Percentiles rank a stretch among this genome's conserved stretches.
These are phyloP conservation scores for Platyscapa corneri DNA, from an alignment of 1,140 invertebrate species.

Conservation along the genomic window DNA sequence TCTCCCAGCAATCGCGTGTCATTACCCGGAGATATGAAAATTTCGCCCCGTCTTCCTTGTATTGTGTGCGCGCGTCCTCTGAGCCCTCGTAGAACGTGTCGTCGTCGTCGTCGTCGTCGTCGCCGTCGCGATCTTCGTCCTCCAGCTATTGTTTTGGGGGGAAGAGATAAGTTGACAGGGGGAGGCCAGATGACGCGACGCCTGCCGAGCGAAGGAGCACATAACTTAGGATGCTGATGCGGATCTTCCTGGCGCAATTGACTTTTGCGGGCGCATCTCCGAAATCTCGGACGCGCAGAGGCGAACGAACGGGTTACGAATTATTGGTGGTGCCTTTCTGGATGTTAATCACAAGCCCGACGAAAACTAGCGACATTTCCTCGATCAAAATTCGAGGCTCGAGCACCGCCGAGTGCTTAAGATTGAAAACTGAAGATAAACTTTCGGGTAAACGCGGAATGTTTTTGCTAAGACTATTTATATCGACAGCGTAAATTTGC, in stretches of 20 bases:
- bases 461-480: too few relatives aligned
- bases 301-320: too few relatives aligned
- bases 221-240: slow-evolving; percentile 9
- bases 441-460: too few relatives aligned
- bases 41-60: slow-evolving; percentile 23
- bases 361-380: too few relatives aligned
- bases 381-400: too few relatives aligned
- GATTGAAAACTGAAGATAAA: too few relatives aligned
- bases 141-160: slow-evolving; percentile 22
- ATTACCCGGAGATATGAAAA: slow-evolving; percentile 48
- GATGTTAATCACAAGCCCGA: too few relatives aligned
- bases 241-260: slow-evolving; percentile 25
- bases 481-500: too few relatives aligned
- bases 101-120: background rate
- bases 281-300: background rate
- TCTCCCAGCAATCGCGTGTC: slow-evolving; percentile 35
- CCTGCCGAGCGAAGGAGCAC: background rate
- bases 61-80: background rate
- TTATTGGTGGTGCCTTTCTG: too few relatives aligned
- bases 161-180: background rate
- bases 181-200: background rate
- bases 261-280: slow-evolving; percentile 29
- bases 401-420: too few relatives aligned
- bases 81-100: background rate
- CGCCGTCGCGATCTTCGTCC: too few relatives aligned